These are phyloP conservation scores for Ichneumoninae sp. DNA, from an alignment of 2,888 invertebrate species.

Conservation along the genomic window DNA sequence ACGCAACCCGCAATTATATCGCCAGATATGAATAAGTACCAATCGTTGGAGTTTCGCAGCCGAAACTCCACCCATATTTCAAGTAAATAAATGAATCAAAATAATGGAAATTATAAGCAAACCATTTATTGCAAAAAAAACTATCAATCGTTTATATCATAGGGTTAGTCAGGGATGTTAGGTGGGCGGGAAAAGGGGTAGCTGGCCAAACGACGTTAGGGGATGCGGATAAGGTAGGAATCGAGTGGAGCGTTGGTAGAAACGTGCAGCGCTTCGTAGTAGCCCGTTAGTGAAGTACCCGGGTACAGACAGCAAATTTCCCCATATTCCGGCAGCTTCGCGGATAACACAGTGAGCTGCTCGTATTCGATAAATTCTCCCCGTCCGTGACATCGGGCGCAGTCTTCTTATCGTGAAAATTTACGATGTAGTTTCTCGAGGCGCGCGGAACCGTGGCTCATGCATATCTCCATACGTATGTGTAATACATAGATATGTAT, in stretches of 20 bases:
- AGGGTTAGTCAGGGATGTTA: not conserved
- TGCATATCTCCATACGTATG: slow-evolving; percentile 2
- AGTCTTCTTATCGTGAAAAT: slow-evolving; percentile 22
- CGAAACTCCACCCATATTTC: not conserved
- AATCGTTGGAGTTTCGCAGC: not conserved
- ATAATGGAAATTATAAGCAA: not conserved
- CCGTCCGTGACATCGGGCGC: not conserved
- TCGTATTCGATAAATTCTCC: slow-evolving; percentile 26
- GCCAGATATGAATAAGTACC: not conserved
- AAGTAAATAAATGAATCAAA: not conserved
- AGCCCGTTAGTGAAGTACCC: slow-evolving; percentile 26
- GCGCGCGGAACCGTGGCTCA: not conserved
- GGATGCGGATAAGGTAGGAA: slow-evolving; percentile 60
- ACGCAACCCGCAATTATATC: not conserved
- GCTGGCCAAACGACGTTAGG: slow-evolving; percentile 41
- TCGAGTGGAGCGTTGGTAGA: slow-evolving; percentile 43
- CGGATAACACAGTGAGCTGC: slow-evolving; percentile 53
- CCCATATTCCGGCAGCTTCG: slow-evolving; percentile 17
- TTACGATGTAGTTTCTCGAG: slow-evolving; percentile 25
- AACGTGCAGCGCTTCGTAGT: slow-evolving; percentile 38
- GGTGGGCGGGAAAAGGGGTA: slow-evolving; percentile 7
- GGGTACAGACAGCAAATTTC: slow-evolving; percentile 13
- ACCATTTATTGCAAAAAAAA: not conserved
- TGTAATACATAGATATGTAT: not conserved
- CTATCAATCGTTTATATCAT: not conserved